Conservation (phyloP, 2,113 vertebrate genomes). For the Tyrannus savana region DNA sequence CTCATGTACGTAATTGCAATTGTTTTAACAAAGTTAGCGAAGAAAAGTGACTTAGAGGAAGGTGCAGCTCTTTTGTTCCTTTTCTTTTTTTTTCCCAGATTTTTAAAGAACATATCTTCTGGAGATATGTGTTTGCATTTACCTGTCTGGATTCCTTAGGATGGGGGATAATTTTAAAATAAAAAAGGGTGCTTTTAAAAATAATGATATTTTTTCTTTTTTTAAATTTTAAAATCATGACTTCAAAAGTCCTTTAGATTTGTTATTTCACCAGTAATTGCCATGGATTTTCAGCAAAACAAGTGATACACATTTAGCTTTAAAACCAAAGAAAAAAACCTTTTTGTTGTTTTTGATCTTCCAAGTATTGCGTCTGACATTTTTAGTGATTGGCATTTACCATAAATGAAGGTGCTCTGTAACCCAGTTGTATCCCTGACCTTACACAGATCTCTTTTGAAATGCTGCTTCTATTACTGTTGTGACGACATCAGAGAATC, state of each 20-base stretch:
- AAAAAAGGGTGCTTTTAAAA: neutral
- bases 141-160: neutral
- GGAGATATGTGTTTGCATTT: neutral
- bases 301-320: neutral
- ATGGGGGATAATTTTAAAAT: neutral
- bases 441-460: neutral
- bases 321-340: neutral
- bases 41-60: neutral
- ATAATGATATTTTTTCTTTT: neutral
- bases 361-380: neutral
- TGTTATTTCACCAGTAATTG: neutral
- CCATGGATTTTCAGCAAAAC: neutral
- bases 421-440: neutral
- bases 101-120: neutral
- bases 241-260: neutral
- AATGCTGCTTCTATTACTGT: neutral
- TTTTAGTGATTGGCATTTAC: neutral
- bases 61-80: neutral
- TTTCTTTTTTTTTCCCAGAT: neutral
- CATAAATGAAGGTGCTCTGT: neutral
- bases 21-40: slow-evolving; percentile 1
- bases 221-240: neutral
- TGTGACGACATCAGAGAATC: slow-evolving; percentile 44
- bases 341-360: slow-evolving; percentile 32
- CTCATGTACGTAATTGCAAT: neutral